phyloP scores from a whole-genome alignment of 2,888 invertebrate species.

The Poecilobothrus nobilitatus region DNA sequence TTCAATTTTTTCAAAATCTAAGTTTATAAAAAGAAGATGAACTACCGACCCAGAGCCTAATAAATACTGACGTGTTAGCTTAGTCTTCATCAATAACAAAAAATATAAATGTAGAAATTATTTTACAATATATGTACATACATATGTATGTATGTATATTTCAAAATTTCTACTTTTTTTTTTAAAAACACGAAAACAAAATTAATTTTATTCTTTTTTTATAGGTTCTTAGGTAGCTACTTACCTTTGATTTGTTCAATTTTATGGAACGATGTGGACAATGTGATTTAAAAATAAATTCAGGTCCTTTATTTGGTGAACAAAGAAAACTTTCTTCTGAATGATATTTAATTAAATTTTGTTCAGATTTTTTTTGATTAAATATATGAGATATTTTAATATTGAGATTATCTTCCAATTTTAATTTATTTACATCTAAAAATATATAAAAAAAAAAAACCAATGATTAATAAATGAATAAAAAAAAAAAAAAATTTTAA shows the following conservation, averaged over 20 bases:
- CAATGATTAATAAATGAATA: not conserved
- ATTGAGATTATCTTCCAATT: constrained; percentile 22
- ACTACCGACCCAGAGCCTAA: too few species aligned
- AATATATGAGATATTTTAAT: constrained; percentile 19
- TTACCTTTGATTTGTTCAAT: constrained; percentile 41
- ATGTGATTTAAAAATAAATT: constrained; percentile 64
- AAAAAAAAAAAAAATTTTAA: not conserved
- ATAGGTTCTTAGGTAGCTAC: too few species aligned
- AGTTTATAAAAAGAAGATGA: too few species aligned
- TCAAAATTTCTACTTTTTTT: too few species aligned
- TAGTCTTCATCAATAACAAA: too few species aligned
- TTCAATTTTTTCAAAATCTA: too few species aligned
- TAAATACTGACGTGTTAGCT: too few species aligned
- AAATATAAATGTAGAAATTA: too few species aligned
- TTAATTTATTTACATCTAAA: constrained; percentile 18
- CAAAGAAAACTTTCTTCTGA: constrained; percentile 20
- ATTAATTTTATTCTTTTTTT: too few species aligned
- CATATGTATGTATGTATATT: too few species aligned
- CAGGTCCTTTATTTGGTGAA: constrained; percentile 49
- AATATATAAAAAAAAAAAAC: not conserved
- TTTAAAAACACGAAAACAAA: too few species aligned
- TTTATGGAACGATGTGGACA: constrained; percentile 56
- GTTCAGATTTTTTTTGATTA: not conserved
- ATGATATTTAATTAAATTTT: constrained; percentile 17
- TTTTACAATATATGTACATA: too few species aligned